A percentile compares a stretch with the other conserved stretches of the same genome.
These are phyloP conservation scores for Dynastes hyllus DNA, from an alignment of 2,888 invertebrate species.

Conservation along the genomic window DNA sequence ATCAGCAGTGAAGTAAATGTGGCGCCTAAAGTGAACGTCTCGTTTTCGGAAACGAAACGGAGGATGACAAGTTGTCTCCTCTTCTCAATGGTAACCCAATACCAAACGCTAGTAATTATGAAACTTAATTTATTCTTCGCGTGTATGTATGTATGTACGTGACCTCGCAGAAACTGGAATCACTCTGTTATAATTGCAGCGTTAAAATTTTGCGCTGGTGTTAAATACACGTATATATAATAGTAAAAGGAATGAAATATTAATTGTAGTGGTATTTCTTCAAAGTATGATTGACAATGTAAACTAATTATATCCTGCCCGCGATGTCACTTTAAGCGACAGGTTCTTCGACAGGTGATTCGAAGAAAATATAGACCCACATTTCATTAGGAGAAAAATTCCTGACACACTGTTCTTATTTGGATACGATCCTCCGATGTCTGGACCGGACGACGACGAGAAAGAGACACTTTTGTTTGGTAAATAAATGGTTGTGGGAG, in stretches of 20 bases:
- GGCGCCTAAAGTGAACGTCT: slow-evolving; percentile 3
- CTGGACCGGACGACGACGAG: not conserved
- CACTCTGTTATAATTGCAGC: too few relatives aligned
- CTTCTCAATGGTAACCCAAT: not conserved
- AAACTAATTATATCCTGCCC: not conserved
- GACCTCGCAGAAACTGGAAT: too few relatives aligned
- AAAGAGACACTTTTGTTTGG: slow-evolving; percentile 41
- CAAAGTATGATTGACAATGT: not conserved
- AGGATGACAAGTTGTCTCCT: not conserved
- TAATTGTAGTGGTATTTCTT: too few relatives aligned
- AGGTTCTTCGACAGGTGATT: not conserved
- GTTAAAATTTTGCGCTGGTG: too few relatives aligned
- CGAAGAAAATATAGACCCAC: not conserved
- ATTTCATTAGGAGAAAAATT: slow-evolving; percentile 13
- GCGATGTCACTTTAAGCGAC: not conserved
- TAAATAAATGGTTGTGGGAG: slow-evolving; percentile 34
- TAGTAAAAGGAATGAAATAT: too few relatives aligned
- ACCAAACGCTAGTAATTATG: not conserved
- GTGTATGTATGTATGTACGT: too few relatives aligned
- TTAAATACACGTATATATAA: too few relatives aligned
- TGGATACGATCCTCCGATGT: slow-evolving; percentile 11
- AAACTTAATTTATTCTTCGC: too few relatives aligned
- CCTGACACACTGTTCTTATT: not conserved
- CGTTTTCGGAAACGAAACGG: not conserved
- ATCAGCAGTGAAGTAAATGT: slow-evolving; percentile 26